phyloP scores from a whole-genome alignment of 92 coral and sea anemone species.

The Galaxea fascicularis region DNA sequence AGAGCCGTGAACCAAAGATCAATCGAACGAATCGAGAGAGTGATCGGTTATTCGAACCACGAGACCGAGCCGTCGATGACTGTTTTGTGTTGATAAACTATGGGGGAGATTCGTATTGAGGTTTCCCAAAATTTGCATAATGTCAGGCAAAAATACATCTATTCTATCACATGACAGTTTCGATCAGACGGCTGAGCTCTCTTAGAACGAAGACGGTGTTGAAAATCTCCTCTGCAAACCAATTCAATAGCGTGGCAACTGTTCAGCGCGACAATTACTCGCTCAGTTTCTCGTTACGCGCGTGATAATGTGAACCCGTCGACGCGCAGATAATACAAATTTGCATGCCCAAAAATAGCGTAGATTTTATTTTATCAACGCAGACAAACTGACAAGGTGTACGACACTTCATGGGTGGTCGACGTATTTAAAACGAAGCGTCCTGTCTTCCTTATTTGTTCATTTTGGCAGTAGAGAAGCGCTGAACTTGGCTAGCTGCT shows the following conservation, averaged over 20 bases:
- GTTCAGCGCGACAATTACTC: conserved; percentile 2
- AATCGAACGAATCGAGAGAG: conserved; percentile 39
- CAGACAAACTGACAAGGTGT: conserved; percentile 20
- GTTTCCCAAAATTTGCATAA: conserved; percentile 76
- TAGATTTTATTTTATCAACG: conserved; percentile 26
- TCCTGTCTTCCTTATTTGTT: conserved; percentile 28
- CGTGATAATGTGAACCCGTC: conserved; percentile 21
- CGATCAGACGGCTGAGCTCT: conserved; percentile 25
- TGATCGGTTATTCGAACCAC: conserved; percentile 51
- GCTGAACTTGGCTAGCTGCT: conserved; percentile 14
- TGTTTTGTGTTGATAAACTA: conserved; percentile 53
- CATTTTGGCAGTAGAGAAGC: background rate
- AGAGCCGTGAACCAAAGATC: conserved; percentile 34
- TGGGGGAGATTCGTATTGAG: conserved; percentile 64
- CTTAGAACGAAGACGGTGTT: background rate
- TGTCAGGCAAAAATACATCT: conserved; percentile 75
- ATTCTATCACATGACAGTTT: conserved; percentile 69
- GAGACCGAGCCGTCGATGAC: conserved; percentile 43
- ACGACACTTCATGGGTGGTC: conserved; percentile 69
- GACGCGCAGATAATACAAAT: conserved; percentile 41
- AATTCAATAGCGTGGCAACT: conserved; percentile 1
- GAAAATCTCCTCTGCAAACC: background rate
- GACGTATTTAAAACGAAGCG: conserved; percentile 32
- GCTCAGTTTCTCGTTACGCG: conserved; percentile 29
- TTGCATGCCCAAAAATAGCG: conserved; percentile 55